Base-by-base conservation (phyloP, 2,888 invertebrate species). In the Synergus umbraculus region DNA sequence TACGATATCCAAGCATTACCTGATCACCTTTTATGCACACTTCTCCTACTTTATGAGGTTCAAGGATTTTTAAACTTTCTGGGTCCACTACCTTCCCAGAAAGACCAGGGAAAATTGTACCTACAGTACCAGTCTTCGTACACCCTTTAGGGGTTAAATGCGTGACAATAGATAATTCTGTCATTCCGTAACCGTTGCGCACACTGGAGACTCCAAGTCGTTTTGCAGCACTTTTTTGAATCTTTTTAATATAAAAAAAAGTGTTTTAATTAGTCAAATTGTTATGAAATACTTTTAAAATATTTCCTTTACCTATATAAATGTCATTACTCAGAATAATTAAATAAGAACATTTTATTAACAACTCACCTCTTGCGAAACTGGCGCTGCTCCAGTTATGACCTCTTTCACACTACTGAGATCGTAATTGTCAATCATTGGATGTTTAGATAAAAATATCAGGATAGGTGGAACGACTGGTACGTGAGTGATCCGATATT, bases 401-500 rank as follows among this genome's bases (percentile, higher is more conserved):
- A 97, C 93, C 69, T 94, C 94, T 86, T 94, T 93, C 5, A 97
- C 90, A 8, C 95, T 95, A 0, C 95, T 94, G 79, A 97, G 91
- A 90, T 97, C 95, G 88, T 95, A 97, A 79, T 95, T 94, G 63
- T 94, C 93, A 2, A 96, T 95, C 76, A 96, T 92, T 0, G 97
- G 97, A 90, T 96, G 95, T 91, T 97, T 97, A 0, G 96, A 95
- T 80, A 98, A 91, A 90, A 97, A 96, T 65, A 97, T 94, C 88
- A 97, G 94, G 49, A 97, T 93, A 0, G 97, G 97, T 0, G 98
- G 97, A 13, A 97, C 97, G 85, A 97, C 93, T n/a, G 95, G 94
- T 64, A 78, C 78, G 76, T 76, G 76, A 67, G 81, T 54, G 22
- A 82, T 81, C 93, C 94, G 95, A 89, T 95, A 94, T 83, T 95